Base-by-base conservation (phyloP, 1,140 invertebrate species). In the Ceratosolen fusciceps region DNA sequence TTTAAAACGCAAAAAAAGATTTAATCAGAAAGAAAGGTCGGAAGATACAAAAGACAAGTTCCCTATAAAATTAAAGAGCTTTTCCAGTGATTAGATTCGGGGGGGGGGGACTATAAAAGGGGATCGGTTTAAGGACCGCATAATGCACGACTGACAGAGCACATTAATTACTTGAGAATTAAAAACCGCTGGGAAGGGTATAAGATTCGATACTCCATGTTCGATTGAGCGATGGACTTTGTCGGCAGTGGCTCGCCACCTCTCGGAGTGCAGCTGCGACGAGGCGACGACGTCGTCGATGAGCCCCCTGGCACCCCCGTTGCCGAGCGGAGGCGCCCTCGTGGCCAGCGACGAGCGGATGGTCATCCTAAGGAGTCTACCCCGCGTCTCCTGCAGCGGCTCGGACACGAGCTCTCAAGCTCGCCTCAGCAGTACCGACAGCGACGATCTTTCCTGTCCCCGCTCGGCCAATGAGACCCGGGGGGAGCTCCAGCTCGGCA, bases 281-380 rank as follows among this genome's bases (percentile, higher is more conserved):
- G 86, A 86, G 43, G 76, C 82, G 52, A 82, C 83, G 19, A 74
- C 78, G 24, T 79, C 83, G 34, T 84, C 85, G 37, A 62, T 85
- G 67, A 87, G 84, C 79, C 85, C 87, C 0, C 74, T 88, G 39
- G 84, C 85, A 16, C 86, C 86, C 9, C 86, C 86, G 7, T 81
- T 88, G 62, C 85, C 87, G 2, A 84, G 84, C 54, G 84, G 83
- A 52, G 85, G 86, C 24, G 74, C 86, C 3, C 80, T 89, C 34
- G 84, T 85, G 34, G 87, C 85, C 10, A 84, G 84, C 24, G 92
- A 93, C 43, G 92, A 92, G 54, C 91, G 92, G 26, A 90, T 92
- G 31, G 89, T 92, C 7, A 87, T 92, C 62, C 37, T 62, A 89
- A 90, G 29, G 90, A 21, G 80, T 83, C 26, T 83, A 88, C 49